These are phyloP conservation scores for Gymnocephalus cernua DNA, from an alignment of 2,113 vertebrate species.

Conservation along the genomic window DNA sequence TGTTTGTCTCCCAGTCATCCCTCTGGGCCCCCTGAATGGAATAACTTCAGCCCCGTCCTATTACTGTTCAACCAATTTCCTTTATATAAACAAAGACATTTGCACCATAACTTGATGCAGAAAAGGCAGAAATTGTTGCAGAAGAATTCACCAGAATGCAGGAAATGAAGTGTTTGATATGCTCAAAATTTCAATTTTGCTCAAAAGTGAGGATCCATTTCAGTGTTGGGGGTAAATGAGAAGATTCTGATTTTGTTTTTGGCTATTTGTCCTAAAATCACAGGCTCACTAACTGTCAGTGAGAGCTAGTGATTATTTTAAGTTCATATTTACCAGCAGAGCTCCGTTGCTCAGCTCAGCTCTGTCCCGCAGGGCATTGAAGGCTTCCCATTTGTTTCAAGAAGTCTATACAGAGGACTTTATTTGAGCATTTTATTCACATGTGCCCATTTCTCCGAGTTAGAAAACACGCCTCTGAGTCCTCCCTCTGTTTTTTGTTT, in stretches of 20 bases:
- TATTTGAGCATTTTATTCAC: constrained; percentile 58
- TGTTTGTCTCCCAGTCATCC: constrained; percentile 57
- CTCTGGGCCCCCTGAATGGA: constrained; percentile 35
- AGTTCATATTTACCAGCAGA: constrained; percentile 30
- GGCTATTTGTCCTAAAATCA: not conserved
- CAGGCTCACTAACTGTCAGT: constrained; percentile 7
- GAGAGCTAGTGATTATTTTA: constrained; percentile 40
- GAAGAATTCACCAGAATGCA: too few relatives aligned
- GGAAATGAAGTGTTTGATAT: too few relatives aligned
- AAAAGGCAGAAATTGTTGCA: too few relatives aligned
- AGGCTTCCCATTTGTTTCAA: constrained; percentile 36
- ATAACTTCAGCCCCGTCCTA: constrained; percentile 34
- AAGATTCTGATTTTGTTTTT: constrained; percentile 11
- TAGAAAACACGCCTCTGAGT: constrained; percentile 45
- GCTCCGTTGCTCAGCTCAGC: constrained; percentile 17
- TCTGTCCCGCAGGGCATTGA: constrained; percentile 31
- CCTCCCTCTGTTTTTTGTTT: constrained; percentile 24
- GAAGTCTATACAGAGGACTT: constrained; percentile 37
- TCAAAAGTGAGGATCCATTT: not conserved
- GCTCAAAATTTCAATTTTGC: too few relatives aligned
- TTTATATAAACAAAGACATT: too few relatives aligned
- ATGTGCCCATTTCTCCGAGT: constrained; percentile 46
- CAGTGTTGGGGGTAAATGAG: not conserved
- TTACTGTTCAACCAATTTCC: constrained; percentile 10
- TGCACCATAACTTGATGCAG: too few relatives aligned